phyloP scores from a whole-genome alignment of 2,113 vertebrate species.

The human (Homo sapiens) region DNA sequence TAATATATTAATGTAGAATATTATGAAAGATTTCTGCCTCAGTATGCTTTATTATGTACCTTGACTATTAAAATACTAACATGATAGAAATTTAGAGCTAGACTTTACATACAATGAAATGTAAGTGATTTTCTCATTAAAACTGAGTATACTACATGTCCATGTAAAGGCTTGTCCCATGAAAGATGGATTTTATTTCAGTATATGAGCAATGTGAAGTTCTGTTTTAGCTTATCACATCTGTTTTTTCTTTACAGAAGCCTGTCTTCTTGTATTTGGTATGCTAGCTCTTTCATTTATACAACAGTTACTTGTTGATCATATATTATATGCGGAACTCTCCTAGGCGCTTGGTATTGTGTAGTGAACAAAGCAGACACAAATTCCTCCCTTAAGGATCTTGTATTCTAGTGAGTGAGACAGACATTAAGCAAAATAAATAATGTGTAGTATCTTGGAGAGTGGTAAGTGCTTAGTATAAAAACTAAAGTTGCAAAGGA shows the following conservation, averaged over 20 bases:
- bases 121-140: not conserved
- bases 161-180: not conserved
- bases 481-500: not conserved
- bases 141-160: not conserved
- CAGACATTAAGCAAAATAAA: not conserved
- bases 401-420: not conserved
- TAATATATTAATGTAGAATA: not conserved
- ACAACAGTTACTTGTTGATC: not conserved
- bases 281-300: not conserved
- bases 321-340: not conserved
- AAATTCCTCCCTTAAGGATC: not conserved
- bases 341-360: not conserved
- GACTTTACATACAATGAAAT: not conserved
- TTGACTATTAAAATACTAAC: not conserved
- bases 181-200: not conserved
- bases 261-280: not conserved
- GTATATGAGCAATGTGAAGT: not conserved
- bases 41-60: not conserved
- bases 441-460: not conserved
- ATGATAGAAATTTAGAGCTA: not conserved
- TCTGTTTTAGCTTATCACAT: not conserved
- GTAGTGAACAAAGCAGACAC: not conserved
- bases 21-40: not conserved
- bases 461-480: not conserved
- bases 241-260: not conserved